phyloP scores from a whole-genome alignment of 2,888 invertebrate genomes.

The Tillus elongatus region DNA sequence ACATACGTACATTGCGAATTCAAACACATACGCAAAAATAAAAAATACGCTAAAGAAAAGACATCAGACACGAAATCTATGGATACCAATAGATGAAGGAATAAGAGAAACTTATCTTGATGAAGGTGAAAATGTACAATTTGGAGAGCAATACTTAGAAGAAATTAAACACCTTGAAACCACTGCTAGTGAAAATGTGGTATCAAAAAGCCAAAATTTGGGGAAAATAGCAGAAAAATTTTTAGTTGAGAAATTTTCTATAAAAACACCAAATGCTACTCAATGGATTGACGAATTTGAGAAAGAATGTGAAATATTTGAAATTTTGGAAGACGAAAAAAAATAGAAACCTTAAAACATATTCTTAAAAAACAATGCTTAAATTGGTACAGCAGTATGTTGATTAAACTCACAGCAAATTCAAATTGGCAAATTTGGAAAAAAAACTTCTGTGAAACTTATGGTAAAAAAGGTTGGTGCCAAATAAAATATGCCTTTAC shows the following conservation, averaged over 20 bases:
- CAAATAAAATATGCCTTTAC: constrained; percentile 10
- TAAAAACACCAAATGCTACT: background rate
- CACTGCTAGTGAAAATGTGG: too few relatives aligned
- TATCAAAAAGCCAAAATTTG: background rate
- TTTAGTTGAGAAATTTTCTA: constrained; percentile 1
- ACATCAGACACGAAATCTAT: too few relatives aligned
- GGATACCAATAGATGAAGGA: too few relatives aligned
- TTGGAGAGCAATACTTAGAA: too few relatives aligned
- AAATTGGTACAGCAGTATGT: constrained; percentile 16
- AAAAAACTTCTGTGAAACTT: constrained; percentile 15
- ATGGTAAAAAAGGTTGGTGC: constrained; percentile 16
- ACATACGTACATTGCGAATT: too few relatives aligned
- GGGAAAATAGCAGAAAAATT: constrained; percentile 1
- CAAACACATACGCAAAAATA: too few relatives aligned
- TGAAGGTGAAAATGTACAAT: too few relatives aligned
- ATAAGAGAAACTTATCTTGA: too few relatives aligned
- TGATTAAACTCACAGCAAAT: constrained; percentile 14
- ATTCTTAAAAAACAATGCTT: constrained; percentile 13
- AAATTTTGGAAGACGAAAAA: constrained; percentile 12
- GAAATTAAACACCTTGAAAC: too few relatives aligned
- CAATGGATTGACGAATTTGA: constrained; percentile 2
- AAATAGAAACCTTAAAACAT: constrained; percentile 14
- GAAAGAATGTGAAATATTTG: constrained; percentile 10
- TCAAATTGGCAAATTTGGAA: constrained; percentile 16
- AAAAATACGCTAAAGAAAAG: too few relatives aligned